Conservation (phyloP, 2,888 invertebrate species). For the Sinohyriopsis cumingii region DNA sequence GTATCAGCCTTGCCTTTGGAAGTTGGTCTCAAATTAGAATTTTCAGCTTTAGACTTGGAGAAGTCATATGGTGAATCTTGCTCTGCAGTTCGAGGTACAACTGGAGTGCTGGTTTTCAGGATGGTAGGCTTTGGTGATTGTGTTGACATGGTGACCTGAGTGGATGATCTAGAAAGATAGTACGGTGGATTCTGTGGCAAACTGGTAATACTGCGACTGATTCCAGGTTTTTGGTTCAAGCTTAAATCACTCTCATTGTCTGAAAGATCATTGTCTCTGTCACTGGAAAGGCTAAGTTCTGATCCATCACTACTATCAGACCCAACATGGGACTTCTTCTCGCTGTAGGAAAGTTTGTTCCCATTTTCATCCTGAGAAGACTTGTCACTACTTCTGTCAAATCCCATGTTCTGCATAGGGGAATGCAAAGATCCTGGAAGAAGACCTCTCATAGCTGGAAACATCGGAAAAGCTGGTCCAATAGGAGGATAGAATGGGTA, state of each 20-base stretch:
- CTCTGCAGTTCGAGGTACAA: conserved; percentile 17
- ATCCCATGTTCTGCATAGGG: conserved; percentile 11
- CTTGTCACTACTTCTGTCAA: conserved; percentile 12
- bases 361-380: conserved; percentile 31
- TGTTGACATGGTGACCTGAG: background rate
- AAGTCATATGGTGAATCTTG: conserved; percentile 54
- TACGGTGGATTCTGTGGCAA: background rate
- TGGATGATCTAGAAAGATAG: background rate
- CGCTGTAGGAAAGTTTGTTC: conserved; percentile 25
- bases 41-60: conserved; percentile 37
- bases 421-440: conserved; percentile 38
- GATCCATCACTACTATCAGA: conserved; percentile 41
- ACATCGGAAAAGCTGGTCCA: conserved; percentile 42
- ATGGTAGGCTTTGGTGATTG: background rate
- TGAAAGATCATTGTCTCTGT: conserved; percentile 51
- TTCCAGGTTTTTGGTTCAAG: conserved; percentile 13
- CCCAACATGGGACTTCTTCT: conserved; percentile 3
- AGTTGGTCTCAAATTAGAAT: conserved; percentile 21
- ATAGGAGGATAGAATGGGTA: conserved; percentile 62
- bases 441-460: conserved; percentile 31
- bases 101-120: conserved; percentile 15
- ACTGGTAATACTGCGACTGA: background rate
- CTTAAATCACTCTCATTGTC: conserved; percentile 58
- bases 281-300: conserved; percentile 47
- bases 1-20: conserved; percentile 75